Percentiles rank a stretch among this genome's conserved stretches.
Conservation (phyloP, 2,797 vertebrate species). For the Amphiprion clarkii region DNA sequence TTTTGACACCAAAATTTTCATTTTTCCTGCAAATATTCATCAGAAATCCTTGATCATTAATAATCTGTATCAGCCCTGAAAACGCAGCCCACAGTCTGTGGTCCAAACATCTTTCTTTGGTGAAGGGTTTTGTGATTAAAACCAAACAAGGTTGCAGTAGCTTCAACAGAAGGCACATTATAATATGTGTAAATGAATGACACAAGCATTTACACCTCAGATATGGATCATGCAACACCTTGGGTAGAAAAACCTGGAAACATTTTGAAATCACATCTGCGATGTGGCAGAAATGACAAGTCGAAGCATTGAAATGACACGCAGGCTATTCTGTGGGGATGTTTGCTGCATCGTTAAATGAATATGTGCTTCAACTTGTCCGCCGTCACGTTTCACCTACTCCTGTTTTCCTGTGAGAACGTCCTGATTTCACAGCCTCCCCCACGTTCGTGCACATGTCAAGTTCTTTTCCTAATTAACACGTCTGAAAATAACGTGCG, state of each 20-base stretch:
- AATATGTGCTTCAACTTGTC: not conserved
- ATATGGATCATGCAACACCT: constrained; percentile 23
- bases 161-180: constrained; percentile 30
- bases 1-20: too few relatives aligned
- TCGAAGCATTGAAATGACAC: constrained; percentile 3
- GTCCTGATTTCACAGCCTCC: constrained; percentile 21
- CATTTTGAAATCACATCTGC: constrained; percentile 10
- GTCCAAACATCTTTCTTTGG: not conserved
- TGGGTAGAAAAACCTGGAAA: not conserved
- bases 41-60: too few relatives aligned
- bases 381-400: not conserved
- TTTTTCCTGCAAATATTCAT: too few relatives aligned
- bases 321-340: too few relatives aligned
- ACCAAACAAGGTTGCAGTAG: not conserved
- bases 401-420: constrained; percentile 4
- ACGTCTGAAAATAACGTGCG: constrained; percentile 70
- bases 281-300: not conserved
- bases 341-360: too few relatives aligned
- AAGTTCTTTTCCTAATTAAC: constrained; percentile 68
- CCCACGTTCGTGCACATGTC: constrained; percentile 13
- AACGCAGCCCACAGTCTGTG: too few relatives aligned
- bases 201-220: constrained; percentile 18
- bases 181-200: not conserved
- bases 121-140: constrained; percentile 4
- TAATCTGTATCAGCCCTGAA: too few relatives aligned